Conservation (phyloP, 2,888 invertebrate species). For the Nomada ruficornis region DNA sequence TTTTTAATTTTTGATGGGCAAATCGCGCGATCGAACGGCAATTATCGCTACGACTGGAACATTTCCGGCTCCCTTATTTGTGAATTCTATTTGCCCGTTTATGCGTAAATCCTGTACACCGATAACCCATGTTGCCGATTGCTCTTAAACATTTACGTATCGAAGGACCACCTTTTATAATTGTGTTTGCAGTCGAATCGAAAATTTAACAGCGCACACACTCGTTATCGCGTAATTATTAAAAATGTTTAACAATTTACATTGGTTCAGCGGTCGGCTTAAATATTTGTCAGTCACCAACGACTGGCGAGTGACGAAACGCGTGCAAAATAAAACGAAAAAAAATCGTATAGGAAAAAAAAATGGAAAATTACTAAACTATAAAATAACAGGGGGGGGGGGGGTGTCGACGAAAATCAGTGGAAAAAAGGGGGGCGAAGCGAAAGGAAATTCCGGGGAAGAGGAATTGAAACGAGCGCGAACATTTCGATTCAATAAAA, state of each 20-base stretch:
- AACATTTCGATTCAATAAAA: slow-evolving; percentile 66
- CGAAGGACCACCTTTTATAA: not conserved
- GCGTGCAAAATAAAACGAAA: not conserved
- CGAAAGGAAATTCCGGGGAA: not conserved
- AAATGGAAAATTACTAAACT: not conserved
- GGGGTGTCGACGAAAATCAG: not conserved
- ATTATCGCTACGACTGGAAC: slow-evolving; percentile 30
- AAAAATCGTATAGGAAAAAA: not conserved
- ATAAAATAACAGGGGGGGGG: not conserved
- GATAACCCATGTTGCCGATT: slow-evolving; percentile 5
- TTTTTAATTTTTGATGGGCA: slow-evolving; percentile 47
- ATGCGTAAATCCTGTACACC: not conserved
- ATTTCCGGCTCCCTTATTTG: not conserved
- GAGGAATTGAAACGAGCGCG: slow-evolving; percentile 46
- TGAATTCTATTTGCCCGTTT: slow-evolving; percentile 35
- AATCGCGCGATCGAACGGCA: slow-evolving; percentile 1
- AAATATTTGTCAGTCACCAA: slow-evolving; percentile 57
- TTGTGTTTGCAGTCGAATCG: not conserved
- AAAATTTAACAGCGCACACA: not conserved
- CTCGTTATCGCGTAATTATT: slow-evolving; percentile 40
- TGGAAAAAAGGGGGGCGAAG: not conserved
- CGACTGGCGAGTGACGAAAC: slow-evolving; percentile 8
- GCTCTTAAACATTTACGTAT: slow-evolving; percentile 21
- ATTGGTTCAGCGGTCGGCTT: slow-evolving; percentile 42
- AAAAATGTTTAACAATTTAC: slow-evolving; percentile 20